Conservation (phyloP, 2,888 invertebrate species). For the Urechis unicinctus region DNA sequence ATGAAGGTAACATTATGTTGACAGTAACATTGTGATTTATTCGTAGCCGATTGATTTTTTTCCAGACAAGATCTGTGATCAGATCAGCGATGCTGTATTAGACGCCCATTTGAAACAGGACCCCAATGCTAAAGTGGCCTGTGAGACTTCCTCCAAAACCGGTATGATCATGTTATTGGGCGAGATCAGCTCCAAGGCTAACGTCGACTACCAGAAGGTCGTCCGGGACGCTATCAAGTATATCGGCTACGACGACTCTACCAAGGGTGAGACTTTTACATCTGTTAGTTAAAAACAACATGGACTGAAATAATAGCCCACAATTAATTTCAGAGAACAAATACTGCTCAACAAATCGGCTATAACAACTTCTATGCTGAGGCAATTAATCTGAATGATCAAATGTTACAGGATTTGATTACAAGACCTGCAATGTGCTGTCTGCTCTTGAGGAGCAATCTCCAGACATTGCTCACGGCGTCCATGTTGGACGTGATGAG, state of each 20-base stretch:
- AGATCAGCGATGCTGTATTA: slow-evolving; percentile 54
- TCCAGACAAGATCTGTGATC: slow-evolving; percentile 55
- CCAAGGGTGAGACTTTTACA: too few relatives aligned
- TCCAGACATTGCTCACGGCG: slow-evolving; percentile 61
- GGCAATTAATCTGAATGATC: too few relatives aligned
- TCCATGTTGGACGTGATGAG: slow-evolving; percentile 61
- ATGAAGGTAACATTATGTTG: too few relatives aligned
- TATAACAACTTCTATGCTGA: neutral
- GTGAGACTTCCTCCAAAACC: slow-evolving; percentile 86
- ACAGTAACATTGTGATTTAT: too few relatives aligned
- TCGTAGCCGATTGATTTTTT: too few relatives aligned
- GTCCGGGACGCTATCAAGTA: slow-evolving; percentile 94
- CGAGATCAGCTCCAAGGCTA: slow-evolving; percentile 96
- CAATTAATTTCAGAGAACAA: too few relatives aligned
- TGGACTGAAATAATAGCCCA: too few relatives aligned
- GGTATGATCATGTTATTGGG: slow-evolving; percentile 98
- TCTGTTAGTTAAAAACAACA: too few relatives aligned
- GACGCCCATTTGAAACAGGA: slow-evolving; percentile 83
- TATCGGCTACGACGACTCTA: slow-evolving; percentile 82
- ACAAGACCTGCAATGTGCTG: slow-evolving; percentile 98
- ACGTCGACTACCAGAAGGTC: slow-evolving; percentile 94
- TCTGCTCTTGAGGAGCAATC: slow-evolving; percentile 75
- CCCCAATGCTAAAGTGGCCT: slow-evolving; percentile 94
- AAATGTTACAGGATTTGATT: slow-evolving; percentile 72
- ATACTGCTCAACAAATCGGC: neutral